Conservation (phyloP, 2,797 vertebrate species). For the Smutsia gigantea region DNA sequence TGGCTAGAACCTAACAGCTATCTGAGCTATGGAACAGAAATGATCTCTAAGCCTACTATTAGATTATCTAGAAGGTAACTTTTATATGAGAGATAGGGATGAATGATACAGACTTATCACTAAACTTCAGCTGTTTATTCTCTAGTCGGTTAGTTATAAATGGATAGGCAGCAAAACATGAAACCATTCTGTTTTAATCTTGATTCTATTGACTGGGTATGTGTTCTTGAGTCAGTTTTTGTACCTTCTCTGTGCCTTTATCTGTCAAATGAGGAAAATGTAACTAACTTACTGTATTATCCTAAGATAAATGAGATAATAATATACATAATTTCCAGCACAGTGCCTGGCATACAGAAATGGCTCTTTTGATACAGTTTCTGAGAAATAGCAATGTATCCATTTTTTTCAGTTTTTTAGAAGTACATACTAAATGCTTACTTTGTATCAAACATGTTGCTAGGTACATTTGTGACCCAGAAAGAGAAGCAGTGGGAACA, state of each 20-base stretch:
- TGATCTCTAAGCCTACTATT: neutral
- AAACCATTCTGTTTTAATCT: neutral
- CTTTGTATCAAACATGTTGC: neutral
- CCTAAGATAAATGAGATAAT: neutral
- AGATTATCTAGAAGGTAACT: neutral
- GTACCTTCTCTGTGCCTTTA: neutral
- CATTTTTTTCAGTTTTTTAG: neutral
- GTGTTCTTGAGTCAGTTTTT: neutral
- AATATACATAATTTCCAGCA: neutral
- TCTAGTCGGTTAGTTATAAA: neutral
- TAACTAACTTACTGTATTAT: neutral
- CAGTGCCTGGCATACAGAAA: neutral
- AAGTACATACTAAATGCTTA: neutral
- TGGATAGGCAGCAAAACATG: neutral
- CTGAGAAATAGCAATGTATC: neutral
- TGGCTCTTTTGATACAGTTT: neutral
- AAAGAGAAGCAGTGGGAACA: neutral
- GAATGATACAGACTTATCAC: neutral
- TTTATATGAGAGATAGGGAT: neutral
- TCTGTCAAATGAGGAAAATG: neutral
- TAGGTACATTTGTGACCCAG: neutral
- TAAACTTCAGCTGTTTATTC: neutral
- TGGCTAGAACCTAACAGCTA: neutral
- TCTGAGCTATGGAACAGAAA: neutral
- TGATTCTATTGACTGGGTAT: neutral